Percentiles rank a stretch among this genome's conserved stretches.
phyloP scores from a whole-genome alignment of 2,797 vertebrate species.

The Liasis olivaceus region DNA sequence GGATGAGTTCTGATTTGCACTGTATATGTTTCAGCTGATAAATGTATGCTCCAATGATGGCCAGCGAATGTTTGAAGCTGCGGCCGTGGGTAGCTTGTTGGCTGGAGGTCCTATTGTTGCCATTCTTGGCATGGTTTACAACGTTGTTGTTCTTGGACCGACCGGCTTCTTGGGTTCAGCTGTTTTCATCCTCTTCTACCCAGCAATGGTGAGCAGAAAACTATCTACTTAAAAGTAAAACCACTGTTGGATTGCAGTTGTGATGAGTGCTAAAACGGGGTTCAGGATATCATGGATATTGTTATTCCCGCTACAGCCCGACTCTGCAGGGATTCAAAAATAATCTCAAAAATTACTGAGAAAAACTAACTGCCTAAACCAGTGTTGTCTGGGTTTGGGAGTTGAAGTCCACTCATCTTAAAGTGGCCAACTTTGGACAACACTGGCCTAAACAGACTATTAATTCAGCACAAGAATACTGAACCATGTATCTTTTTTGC shows the following conservation, averaged over 20 bases:
- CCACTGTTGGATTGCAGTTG: not conserved
- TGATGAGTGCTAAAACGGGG: not conserved
- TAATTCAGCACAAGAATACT: not conserved
- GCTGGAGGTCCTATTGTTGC: conserved; percentile 91
- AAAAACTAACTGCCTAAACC: not conserved
- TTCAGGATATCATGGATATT: not conserved
- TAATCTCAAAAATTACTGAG: not conserved
- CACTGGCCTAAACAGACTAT: not conserved
- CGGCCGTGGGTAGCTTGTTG: conserved; percentile 88
- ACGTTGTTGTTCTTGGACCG: conserved; percentile 86
- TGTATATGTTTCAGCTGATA: conserved; percentile 79
- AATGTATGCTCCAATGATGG: conserved; percentile 92
- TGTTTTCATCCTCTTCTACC: conserved; percentile 93
- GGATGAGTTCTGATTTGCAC: not conserved
- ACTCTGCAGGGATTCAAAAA: no score
- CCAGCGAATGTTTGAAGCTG: conserved; percentile 92
- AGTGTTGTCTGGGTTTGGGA: no score
- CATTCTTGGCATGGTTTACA: conserved; percentile 89
- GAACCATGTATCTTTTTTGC: not conserved
- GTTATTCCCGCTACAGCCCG: not conserved
- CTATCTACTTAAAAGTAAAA: not conserved
- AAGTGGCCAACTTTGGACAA: no score
- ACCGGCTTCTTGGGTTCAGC: conserved; percentile 91
- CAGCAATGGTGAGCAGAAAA: conserved; percentile 85
- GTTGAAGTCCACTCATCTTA: no score